Conservation (phyloP, 2,888 invertebrate genomes). For the Lutraria lutraria region DNA sequence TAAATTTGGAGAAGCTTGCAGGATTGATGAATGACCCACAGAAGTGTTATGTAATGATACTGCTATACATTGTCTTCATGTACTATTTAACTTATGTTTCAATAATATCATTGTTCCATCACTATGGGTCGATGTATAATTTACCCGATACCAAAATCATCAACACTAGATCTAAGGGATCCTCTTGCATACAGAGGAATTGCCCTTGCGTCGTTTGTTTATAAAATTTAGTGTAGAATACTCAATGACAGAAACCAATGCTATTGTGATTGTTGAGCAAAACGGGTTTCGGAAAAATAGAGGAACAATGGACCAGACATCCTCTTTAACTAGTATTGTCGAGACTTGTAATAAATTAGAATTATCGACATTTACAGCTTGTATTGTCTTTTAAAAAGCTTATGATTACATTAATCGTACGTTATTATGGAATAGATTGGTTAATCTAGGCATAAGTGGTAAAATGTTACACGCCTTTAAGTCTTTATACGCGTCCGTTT, state of each 20-base stretch:
- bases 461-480: too few species aligned
- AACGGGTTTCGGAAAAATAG: slow-evolving; percentile 16
- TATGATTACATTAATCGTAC: not conserved
- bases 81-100: not conserved
- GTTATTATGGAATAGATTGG: not conserved
- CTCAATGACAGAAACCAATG: not conserved
- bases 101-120: not conserved
- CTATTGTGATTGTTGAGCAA: not conserved
- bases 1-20: too few species aligned
- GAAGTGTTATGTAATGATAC: too few species aligned
- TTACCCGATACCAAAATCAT: not conserved
- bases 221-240: not conserved
- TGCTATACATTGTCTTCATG: too few species aligned
- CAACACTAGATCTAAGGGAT: not conserved
- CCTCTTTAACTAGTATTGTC: slow-evolving; percentile 16
- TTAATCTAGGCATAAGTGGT: too few species aligned
- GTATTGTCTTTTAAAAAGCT: not conserved
- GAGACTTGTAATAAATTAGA: too few species aligned
- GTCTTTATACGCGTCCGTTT: too few species aligned
- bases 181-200: not conserved
- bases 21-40: too few species aligned
- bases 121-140: not conserved
- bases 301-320: slow-evolving; percentile 10
- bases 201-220: not conserved
- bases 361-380: too few species aligned